These are phyloP conservation scores for Malurus melanocephalus DNA, from an alignment of 2,113 vertebrate species.

Conservation along the genomic window DNA sequence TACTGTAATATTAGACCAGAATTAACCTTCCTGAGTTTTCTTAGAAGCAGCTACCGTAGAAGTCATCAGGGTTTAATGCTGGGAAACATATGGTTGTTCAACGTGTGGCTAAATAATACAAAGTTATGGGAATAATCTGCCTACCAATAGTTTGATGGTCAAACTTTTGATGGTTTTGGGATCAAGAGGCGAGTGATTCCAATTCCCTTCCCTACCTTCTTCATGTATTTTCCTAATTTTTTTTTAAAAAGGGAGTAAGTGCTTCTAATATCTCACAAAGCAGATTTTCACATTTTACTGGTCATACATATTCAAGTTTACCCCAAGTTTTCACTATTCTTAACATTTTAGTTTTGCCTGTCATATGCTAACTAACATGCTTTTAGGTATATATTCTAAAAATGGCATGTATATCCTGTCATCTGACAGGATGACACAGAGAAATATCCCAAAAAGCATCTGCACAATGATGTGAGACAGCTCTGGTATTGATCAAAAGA, in stretches of 20 bases:
- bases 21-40: neutral
- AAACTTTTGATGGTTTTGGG: neutral
- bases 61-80: neutral
- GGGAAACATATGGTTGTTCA: neutral
- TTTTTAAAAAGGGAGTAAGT: neutral
- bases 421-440: neutral
- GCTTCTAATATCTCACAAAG: neutral
- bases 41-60: neutral
- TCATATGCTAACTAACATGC: neutral
- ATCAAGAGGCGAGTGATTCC: neutral
- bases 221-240: neutral
- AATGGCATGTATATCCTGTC: neutral
- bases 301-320: neutral
- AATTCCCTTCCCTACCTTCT: neutral
- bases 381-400: constrained; percentile 3
- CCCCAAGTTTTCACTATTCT: neutral
- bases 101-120: neutral
- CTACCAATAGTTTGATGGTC: neutral
- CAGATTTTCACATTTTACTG: neutral
- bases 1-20: neutral
- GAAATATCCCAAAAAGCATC: neutral
- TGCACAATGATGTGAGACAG: neutral
- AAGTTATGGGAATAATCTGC: neutral
- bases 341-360: neutral
- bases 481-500: constrained; percentile 3